Base-by-base conservation (phyloP, 2,888 invertebrate genomes). In the Formica aserva region DNA sequence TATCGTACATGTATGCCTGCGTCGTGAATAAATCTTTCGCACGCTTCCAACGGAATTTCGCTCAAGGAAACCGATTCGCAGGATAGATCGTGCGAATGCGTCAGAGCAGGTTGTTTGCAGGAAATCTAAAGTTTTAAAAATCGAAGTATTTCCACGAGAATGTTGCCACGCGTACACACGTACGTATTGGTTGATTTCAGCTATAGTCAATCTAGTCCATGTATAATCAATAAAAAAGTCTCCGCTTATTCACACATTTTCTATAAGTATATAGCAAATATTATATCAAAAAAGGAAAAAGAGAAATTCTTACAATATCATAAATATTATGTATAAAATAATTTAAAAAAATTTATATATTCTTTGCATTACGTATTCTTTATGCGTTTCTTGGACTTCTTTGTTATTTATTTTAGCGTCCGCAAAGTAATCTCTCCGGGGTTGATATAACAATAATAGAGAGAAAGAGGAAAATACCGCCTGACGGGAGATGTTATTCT, bases 11-110 rank as follows among this genome's bases (percentile, higher is more conserved):
- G 65, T 52, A 60, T 48, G 45, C 75, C 55, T 26, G 65, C 55
- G 66, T 69, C 57, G 66, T 67, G n/a, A 67, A 77, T 77, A 82
- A 66, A 77, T 82, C 77, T 66, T 41, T 26, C 60, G 76, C 57
- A 32, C 35, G 41, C 2, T 45, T 45, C 45, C 45, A 60, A n/a
- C 78, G 1, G 32, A 71, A 69, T 78, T 41, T 78, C 22, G 32
- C 72, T 60, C 32, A 60, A 72, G 72, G 35, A 78, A 78, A 78
- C 18, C 57, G 78, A 72, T 71, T 78, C 29, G 71, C 71, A 18
- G 41, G 41, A 78, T 78, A 55, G 57, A 78, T 78, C 57, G 41
- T 35, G 71, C 4, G 69, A 78, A 78, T 38, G 71, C 57, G 15
- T 57, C 41, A 13, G 77, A 55, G 38, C 69, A 32, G 22, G 41